phyloP scores from a whole-genome alignment of 37 sponge, comb jelly and placozoan species.

The Petrosia ficiformis region DNA sequence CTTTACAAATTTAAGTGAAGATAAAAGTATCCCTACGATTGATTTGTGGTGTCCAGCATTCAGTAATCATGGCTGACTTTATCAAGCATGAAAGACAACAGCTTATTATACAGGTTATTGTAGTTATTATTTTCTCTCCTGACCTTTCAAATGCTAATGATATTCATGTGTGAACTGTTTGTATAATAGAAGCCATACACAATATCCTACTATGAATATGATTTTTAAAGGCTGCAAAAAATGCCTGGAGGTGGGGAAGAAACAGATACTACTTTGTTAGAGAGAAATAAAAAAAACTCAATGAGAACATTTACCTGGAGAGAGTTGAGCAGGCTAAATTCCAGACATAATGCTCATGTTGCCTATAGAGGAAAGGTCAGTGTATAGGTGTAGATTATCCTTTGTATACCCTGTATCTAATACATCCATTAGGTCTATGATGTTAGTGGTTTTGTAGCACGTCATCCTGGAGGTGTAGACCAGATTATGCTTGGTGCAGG shows the following conservation, averaged over 20 bases:
- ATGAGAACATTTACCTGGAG: slow-evolving; percentile 68
- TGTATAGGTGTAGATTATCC: not conserved
- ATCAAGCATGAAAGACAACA: too few relatives aligned
- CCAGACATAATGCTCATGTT: slow-evolving; percentile 84
- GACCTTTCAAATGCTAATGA: too few relatives aligned
- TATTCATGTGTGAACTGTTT: too few relatives aligned
- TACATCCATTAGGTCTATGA: slow-evolving; percentile 79
- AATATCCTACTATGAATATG: too few relatives aligned
- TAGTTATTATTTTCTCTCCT: too few relatives aligned
- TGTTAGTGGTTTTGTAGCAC: slow-evolving; percentile 74
- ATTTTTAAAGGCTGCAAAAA: too few relatives aligned
- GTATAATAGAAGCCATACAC: too few relatives aligned
- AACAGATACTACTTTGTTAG: not conserved
- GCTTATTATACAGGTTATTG: too few relatives aligned
- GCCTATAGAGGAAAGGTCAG: slow-evolving; percentile 87
- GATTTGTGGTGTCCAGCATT: too few relatives aligned
- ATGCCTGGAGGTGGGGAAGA: slow-evolving; percentile 1
- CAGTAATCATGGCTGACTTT: too few relatives aligned
- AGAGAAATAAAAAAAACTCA: slow-evolving; percentile 1
- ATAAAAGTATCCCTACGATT: too few relatives aligned
- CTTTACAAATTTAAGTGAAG: too few relatives aligned
- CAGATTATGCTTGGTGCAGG: slow-evolving; percentile 93
- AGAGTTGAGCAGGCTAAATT: slow-evolving; percentile 81
- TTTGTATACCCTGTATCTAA: not conserved
- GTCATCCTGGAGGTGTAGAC: slow-evolving; percentile 93